These are phyloP conservation scores for Nezara viridula DNA, from an alignment of 2,888 invertebrate genomes.

Conservation along the genomic window DNA sequence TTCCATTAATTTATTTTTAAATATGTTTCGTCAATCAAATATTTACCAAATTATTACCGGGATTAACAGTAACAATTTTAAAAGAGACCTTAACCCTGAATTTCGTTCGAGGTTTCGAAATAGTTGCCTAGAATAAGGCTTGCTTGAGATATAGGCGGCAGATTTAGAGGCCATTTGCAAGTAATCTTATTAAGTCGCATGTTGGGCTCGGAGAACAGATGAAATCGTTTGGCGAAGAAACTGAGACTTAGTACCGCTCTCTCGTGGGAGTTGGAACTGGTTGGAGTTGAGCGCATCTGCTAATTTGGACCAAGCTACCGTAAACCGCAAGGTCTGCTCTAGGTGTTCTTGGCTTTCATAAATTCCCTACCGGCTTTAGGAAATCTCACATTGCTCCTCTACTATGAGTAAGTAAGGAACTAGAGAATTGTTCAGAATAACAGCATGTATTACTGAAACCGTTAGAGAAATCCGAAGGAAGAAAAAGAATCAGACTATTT, in stretches of 20 bases:
- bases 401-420: background rate
- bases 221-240: background rate
- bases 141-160: background rate
- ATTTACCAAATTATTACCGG: too few relatives aligned
- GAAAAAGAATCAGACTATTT: too few relatives aligned
- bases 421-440: too few relatives aligned
- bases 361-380: background rate
- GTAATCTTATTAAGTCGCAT: background rate
- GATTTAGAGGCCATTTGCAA: background rate
- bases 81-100: too few relatives aligned
- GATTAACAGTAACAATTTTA: too few relatives aligned
- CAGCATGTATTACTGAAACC: too few relatives aligned
- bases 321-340: background rate
- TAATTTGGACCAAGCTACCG: background rate
- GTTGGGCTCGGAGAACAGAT: background rate
- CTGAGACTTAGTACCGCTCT: background rate
- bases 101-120: background rate
- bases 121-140: background rate
- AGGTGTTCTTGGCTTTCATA: background rate
- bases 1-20: too few relatives aligned
- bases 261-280: conserved; percentile 10
- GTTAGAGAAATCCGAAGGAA: too few relatives aligned
- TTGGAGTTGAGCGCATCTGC: background rate
- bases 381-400: background rate
- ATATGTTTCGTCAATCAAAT: too few relatives aligned